These are phyloP conservation scores for Tupiocoris notatus DNA, from an alignment of 2,888 invertebrate genomes.

Conservation along the genomic window DNA sequence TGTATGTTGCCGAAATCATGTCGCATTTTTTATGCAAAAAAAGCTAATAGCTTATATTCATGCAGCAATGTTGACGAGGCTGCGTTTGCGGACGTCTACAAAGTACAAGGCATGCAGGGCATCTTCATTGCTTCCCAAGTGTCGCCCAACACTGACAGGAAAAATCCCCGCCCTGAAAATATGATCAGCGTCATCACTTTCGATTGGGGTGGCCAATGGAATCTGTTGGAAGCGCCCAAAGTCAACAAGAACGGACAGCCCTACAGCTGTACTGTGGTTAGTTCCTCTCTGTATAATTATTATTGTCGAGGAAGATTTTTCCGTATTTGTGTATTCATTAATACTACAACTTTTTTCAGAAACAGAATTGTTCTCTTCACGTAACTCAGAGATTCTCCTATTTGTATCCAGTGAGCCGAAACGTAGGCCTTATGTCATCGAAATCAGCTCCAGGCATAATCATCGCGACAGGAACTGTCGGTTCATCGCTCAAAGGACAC, in stretches of 20 bases:
- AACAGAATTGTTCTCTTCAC: conserved; percentile 70
- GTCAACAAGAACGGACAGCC: conserved; percentile 67
- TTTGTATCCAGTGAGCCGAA: conserved; percentile 75
- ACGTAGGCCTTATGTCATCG: conserved; percentile 79
- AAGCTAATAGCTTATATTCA: too few relatives aligned
- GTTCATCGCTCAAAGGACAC: conserved; percentile 74
- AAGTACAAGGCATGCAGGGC: conserved; percentile 80
- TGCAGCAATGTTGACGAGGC: conserved; percentile 78
- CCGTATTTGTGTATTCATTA: too few relatives aligned
- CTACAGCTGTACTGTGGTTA: conserved; percentile 62
- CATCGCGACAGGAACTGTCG: conserved; percentile 80
- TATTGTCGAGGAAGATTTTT: not conserved
- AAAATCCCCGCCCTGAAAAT: conserved; percentile 69
- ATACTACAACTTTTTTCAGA: too few relatives aligned
- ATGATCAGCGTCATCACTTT: conserved; percentile 77
- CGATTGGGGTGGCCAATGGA: conserved; percentile 85
- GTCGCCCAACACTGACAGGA: conserved; percentile 51
- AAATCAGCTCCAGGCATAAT: conserved; percentile 86
- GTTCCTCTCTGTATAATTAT: not conserved
- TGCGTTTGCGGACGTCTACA: conserved; percentile 82
- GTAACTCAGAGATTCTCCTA: conserved; percentile 83
- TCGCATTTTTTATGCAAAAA: too few relatives aligned
- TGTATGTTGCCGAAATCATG: too few relatives aligned
- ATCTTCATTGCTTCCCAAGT: conserved; percentile 82
- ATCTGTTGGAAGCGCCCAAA: conserved; percentile 68